These are phyloP conservation scores for Amphipyra tragopoginis DNA, from an alignment of 2,888 invertebrate species.

Conservation along the genomic window DNA sequence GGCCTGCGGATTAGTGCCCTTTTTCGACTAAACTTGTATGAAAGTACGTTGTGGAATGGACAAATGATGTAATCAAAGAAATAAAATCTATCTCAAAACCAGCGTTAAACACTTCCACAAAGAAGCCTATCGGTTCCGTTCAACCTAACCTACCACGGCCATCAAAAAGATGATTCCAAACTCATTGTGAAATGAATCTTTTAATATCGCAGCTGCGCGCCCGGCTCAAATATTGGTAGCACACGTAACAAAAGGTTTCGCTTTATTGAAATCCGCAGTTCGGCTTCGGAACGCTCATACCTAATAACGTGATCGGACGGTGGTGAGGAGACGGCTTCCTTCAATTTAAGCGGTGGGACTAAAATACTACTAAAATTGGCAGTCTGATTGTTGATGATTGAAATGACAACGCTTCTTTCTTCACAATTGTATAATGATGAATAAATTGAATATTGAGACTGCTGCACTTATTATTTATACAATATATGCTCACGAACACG, in stretches of 20 bases:
- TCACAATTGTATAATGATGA: too few species aligned
- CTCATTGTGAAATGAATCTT: slow-evolving; percentile 83
- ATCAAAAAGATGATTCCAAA: slow-evolving; percentile 63
- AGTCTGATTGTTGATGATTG: too few species aligned
- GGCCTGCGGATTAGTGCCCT: too few species aligned
- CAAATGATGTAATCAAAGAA: neutral
- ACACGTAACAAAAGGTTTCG: slow-evolving; percentile 86
- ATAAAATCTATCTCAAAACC: neutral
- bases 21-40: too few species aligned
- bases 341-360: neutral
- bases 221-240: slow-evolving; percentile 85
- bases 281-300: slow-evolving; percentile 76
- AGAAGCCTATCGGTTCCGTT: slow-evolving; percentile 7
- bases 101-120: slow-evolving; percentile 5
- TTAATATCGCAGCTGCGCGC: slow-evolving; percentile 79
- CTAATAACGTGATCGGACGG: slow-evolving; percentile 79
- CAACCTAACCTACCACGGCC: slow-evolving; percentile 49
- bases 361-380: too few species aligned
- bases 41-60: too few species aligned
- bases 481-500: too few species aligned
- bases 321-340: slow-evolving; percentile 50
- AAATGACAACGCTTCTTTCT: too few species aligned
- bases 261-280: slow-evolving; percentile 86
- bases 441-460: too few species aligned
- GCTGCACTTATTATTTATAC: too few species aligned